Evolutionary conservation across 1,140 invertebrate species (phyloP), one percentile per base, ranked within the genome.

Genomic region (Acromyrmex charruanus): DNA sequence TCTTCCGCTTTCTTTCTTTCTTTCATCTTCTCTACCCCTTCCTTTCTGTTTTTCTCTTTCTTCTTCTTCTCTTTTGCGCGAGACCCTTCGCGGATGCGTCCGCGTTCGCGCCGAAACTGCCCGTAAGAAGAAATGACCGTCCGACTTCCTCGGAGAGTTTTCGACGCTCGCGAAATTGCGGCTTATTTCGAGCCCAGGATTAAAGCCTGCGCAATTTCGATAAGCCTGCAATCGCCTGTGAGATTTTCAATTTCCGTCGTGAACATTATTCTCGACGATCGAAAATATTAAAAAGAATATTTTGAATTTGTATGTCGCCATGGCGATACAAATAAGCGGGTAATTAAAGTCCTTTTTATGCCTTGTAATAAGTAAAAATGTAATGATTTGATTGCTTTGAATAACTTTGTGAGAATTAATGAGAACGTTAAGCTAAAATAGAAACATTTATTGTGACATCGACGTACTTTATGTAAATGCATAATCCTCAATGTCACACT

Each of bases 121-220:
- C 39, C 66, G 21, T 39, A 28, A 82, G 39, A 61, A 49, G 39
- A 28, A 59, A 14, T 18, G 6, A 21, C 35, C 65, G 51, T 53
- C 21, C 79, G 31, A 81, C 18, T 59, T 82, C 12, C 28, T 28
- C 53, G 53, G 79, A 28, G n/a, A 82, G 18, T 51, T 49, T 39
- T 75, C 69, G 55, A 82, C 21, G 63, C 28, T 53, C 44, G 61
- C 59, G 25, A 79, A 65, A 77, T 49, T 79, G 59, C 63, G n/a
- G 25, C 28, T 58, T 14, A 39, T 21, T 58, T 72, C 35, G 68
- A 59, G 12, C 35, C 68, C 6, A 16, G 49, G 31, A 59, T 82
- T 72, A 51, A 44, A 72, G 31, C 53, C 28, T n/a, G 21, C 55
- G 14, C 69, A 72, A 82, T 59, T 49, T 82, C n/a, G 63, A 21